Evolutionary conservation across 2,113 vertebrate species (phyloP), one percentile per base, ranked within the genome.

Genomic region (Hipposideros armiger): DNA sequence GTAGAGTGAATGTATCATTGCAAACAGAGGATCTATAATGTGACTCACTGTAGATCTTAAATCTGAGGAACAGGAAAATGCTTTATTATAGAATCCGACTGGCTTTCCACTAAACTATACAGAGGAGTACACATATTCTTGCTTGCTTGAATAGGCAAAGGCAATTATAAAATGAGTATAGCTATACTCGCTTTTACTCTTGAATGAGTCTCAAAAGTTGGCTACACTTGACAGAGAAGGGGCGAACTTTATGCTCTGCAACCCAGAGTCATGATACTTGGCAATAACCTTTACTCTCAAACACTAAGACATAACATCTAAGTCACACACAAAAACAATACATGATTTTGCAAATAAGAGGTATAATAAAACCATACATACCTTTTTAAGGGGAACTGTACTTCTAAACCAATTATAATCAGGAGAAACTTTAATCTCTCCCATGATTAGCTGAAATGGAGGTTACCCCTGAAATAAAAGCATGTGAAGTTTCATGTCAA

Each of bases 371-470:
- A 80, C 24, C 11, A 45, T 92, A 98, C 99, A 40, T 98, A 99
- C 99, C 98, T 99, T 99, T 98, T 99, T 99, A 95, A 99, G 99
- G 40, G 99, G 99, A 96, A 99, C 99, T 2, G 99, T 99, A 98
- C 99, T 99, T 98, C 99, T 99, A 98, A 99, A 99, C 99, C 99
- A 99, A 98, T 99, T 99, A 88, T 99, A 99, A 97, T 99, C 99
- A 70, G 99, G 99, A 98, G 99, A 99, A 98, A 99, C 98, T 98
- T 99, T 99, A 96, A 99, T 99, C 99, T 99, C 99, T 98, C 99
- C 99, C 99, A 99, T 99, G 99, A 98, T 98, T 94, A 92, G 95
- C 62, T 73, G 85, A 97, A 94, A 30, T 74, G 86, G 97, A 95
- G 94, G 93, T 98, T 95, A 95, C 96, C 74, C 97, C 98, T 99